phyloP scores from a whole-genome alignment of 2,113 vertebrate species.

The Pipa parva region DNA sequence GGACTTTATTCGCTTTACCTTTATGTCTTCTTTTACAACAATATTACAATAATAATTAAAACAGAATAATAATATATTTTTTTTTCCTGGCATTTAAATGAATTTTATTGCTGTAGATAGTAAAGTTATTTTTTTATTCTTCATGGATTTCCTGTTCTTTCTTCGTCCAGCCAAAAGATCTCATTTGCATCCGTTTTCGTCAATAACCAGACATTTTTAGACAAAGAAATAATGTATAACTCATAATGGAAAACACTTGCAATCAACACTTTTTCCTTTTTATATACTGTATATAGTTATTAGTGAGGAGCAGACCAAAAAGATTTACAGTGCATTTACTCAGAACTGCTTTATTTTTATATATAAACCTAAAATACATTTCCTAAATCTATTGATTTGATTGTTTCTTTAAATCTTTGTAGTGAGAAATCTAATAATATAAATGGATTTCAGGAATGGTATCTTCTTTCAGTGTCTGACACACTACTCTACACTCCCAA shows the following conservation, averaged over 20 bases:
- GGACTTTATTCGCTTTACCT: not conserved
- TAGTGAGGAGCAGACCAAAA: too few relatives aligned
- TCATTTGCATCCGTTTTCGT: too few relatives aligned
- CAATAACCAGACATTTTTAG: too few relatives aligned
- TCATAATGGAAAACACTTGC: not conserved
- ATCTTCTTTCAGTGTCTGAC: too few relatives aligned
- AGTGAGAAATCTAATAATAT: too few relatives aligned
- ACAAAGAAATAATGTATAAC: not conserved
- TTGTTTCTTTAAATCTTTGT: not conserved
- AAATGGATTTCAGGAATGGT: too few relatives aligned
- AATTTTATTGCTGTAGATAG: not conserved
- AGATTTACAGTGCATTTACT: not conserved
- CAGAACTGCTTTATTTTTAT: not conserved
- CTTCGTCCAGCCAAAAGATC: too few relatives aligned
- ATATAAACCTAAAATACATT: not conserved
- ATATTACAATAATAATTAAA: not conserved
- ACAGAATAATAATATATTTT: not conserved
- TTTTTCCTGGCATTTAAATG: not conserved
- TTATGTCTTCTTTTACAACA: not conserved
- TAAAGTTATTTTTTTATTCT: not conserved
- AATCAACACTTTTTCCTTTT: not conserved
- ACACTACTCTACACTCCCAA: not conserved
- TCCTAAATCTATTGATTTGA: not conserved
- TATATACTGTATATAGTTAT: too few relatives aligned
- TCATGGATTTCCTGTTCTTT: too few relatives aligned